Base-by-base conservation (phyloP, 2,113 vertebrate species). In the Rattus rattus region DNA sequence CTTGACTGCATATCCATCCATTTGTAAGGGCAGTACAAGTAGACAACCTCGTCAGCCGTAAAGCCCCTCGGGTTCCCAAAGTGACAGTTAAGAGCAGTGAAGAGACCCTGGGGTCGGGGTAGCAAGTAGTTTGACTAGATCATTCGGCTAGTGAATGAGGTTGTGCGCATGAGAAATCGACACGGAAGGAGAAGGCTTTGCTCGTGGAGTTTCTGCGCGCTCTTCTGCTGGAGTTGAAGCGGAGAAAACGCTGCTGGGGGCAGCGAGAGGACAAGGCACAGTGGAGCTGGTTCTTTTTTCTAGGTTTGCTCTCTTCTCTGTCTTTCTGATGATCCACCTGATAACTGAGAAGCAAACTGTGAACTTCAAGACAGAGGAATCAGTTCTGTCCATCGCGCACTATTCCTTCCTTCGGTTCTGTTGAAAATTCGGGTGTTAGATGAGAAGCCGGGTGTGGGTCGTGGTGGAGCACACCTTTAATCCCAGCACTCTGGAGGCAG, bases 331-430 rank as follows among this genome's bases (percentile, higher is more conserved):
- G 56, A 73, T 75, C 17, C 8, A 36, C 14, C 61, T 90, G 77
- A 61, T 52, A 67, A 56, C 12, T 7, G 88, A 76, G 93, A 93
- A 76, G 61, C 30, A 59, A 90, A 85, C 9, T 81, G 33, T 79
- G 72, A 94, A 86, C 33, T 94, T 12, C 69, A 75, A 92, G 56
- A 54, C 4, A 36, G 94, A 94, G 22, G 61, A 86, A 90, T 88
- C 11, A 80, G 17, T 61, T 90, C 59, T 63, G 43, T 43, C 16
- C n/a, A 6, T 36, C 47, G 47, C 36, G 61, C 19, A 30, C 88
- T 36, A 92, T 49, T 90, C 47, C 26, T 92, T 22, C 17, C 76
- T 69, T 85, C 81, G 33, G 24, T 88, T 93, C 59, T 92, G 61
- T 19, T 14, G 92, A 56, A 93, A 94, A 96, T 85, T 85, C 87